A percentile compares a stretch with the other conserved stretches of the same genome.
Conservation (phyloP, 2,797 vertebrate species). For the Anniella stebbinsi region DNA sequence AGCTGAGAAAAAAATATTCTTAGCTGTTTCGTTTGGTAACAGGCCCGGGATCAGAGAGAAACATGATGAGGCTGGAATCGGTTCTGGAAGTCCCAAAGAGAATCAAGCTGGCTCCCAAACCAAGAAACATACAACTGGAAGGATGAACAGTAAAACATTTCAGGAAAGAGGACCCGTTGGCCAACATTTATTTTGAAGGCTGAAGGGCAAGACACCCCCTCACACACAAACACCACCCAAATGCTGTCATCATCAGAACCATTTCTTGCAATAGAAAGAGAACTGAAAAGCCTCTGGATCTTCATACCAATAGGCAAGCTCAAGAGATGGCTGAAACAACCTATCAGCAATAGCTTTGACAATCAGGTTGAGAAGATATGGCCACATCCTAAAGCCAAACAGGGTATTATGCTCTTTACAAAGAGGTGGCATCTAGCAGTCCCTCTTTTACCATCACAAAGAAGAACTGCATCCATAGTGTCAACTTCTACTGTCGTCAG, state of each 20-base stretch:
- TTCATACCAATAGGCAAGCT: not conserved
- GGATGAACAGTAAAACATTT: not conserved
- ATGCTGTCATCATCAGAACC: not conserved
- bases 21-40: constrained; percentile 63
- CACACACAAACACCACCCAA: too few relatives aligned
- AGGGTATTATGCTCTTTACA: not conserved
- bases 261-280: not conserved
- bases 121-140: constrained; percentile 74
- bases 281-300: not conserved
- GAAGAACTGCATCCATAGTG: accelerated
- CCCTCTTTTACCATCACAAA: accelerated
- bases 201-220: not conserved
- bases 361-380: too few relatives aligned
- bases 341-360: too few relatives aligned
- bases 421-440: not conserved
- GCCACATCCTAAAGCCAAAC: not conserved
- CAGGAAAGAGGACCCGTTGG: not conserved
- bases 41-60: constrained; percentile 54
- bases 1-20: constrained; percentile 64
- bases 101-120: constrained; percentile 66
- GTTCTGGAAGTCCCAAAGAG: constrained; percentile 72
- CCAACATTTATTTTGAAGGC: not conserved
- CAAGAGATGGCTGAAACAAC: too few relatives aligned
- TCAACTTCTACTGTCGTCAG: not conserved
- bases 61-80: constrained; percentile 57